Evolutionary conservation across 1,140 invertebrate species (phyloP), one percentile per base, ranked within the genome.

Genomic region (Heliothis virescens): DNA sequence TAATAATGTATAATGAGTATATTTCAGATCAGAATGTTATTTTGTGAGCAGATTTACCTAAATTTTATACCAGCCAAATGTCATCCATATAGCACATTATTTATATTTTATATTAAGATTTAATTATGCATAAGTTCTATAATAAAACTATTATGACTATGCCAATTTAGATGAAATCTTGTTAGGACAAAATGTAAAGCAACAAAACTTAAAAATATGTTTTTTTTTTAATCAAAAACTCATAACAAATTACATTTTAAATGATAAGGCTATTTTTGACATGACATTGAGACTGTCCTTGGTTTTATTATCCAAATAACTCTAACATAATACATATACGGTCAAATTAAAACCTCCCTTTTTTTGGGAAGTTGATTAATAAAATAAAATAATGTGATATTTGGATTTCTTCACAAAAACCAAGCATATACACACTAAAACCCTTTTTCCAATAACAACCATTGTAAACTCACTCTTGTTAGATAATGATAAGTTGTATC

Each of bases 391-490:
- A 41, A 62, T 74, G 72, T 74, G 15, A 62, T 50, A 48, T 60
- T 60, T 60, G 72, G 72, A 59, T 60, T 9, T 1, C 12, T 26
- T 21, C 41, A 41, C 34, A 41, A 55, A 57, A 72, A 16, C 16
- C 11, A 57, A 41, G 26, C 21, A 47, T 7, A 9, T 26, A 53
- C 15, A 59, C 15, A 59, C 16, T 21, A 34, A 67, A 80, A 59
- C 73, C 59, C 73, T 63, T 50, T 79, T 81, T 83, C 83, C 84
- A 34, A 81, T 82, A 74, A 78, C 73, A 78, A 65, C 77, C 21
- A 67, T 81, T 55, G 34, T 86, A 59, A 89, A 91, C 90, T 91
- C 89, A 91, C 90, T 87, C 83, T 84, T 88, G 62, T 75, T 83
- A 86, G 57, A 85, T 74, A 82, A 82, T 53, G 83, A 83, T 78